A percentile compares a stretch with the other conserved stretches of the same genome.
Conservation (phyloP, 2,113 vertebrate genomes). For the Halcyon senegalensis region DNA sequence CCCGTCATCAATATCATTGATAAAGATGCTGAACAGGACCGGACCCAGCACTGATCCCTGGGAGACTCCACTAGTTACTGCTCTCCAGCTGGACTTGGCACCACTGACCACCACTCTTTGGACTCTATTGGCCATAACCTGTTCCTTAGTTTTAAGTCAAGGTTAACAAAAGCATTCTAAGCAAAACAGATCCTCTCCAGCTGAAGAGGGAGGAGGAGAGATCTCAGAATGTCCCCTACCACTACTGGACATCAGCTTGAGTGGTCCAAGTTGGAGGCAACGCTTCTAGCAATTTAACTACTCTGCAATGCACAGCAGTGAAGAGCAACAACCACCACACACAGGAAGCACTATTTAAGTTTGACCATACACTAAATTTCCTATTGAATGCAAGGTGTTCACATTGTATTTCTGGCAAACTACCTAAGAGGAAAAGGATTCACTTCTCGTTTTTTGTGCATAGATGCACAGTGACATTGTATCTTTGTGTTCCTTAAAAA, state of each 20-base stretch:
- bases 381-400: not conserved
- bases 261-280: not conserved
- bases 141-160: not conserved
- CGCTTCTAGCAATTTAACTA: not conserved
- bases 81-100: too few relatives aligned
- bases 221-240: not conserved
- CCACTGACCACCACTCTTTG: too few relatives aligned
- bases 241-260: fast-evolving
- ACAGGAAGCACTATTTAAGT: not conserved
- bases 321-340: not conserved
- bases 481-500: not conserved
- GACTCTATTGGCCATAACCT: not conserved
- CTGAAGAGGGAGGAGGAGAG: not conserved
- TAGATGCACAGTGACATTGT: not conserved
- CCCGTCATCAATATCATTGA: too few relatives aligned
- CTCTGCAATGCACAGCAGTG: not conserved
- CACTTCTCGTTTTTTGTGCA: not conserved
- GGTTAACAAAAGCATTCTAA: not conserved
- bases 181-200: not conserved
- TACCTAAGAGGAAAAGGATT: not conserved
- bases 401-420: not conserved
- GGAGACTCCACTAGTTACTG: too few relatives aligned
- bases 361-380: not conserved
- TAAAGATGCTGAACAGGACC: too few relatives aligned
- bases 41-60: too few relatives aligned